These are phyloP conservation scores for Aepyceros melampus DNA, from an alignment of 2,113 vertebrate species.

Conservation along the genomic window DNA sequence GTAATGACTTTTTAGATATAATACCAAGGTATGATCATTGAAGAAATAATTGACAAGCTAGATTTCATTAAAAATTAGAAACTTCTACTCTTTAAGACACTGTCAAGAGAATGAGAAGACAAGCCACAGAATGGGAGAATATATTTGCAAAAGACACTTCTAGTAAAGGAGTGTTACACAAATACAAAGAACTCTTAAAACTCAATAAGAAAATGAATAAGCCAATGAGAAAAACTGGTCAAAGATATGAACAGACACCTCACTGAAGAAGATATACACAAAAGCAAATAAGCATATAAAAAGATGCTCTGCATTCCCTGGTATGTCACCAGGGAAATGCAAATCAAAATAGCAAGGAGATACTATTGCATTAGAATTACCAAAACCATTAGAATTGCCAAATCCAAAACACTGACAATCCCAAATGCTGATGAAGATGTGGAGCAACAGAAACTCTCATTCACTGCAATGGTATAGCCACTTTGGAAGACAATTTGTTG, in stretches of 20 bases:
- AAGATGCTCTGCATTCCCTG: not conserved
- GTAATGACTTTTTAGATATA: not conserved
- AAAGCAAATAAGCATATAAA: not conserved
- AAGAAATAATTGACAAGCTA: not conserved
- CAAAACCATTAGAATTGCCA: not conserved
- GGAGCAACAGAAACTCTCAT: not conserved
- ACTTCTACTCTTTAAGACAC: not conserved
- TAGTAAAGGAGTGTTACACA: not conserved
- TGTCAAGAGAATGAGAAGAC: not conserved
- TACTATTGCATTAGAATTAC: not conserved
- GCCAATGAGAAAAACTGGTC: not conserved
- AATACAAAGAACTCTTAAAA: conserved; percentile 15
- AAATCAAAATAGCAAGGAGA: not conserved
- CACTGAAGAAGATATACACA: not conserved
- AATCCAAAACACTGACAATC: not conserved
- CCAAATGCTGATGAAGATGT: not conserved
- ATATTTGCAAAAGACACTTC: not conserved
- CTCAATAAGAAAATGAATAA: not conserved
- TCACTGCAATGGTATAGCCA: not conserved
- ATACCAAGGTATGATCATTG: not conserved
- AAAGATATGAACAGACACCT: not conserved
- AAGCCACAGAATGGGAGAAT: not conserved
- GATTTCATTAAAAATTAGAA: not conserved
- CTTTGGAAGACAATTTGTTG: not conserved
- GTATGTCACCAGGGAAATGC: not conserved